Conservation (phyloP, 2,888 invertebrate species). For the Taphrorychus bicolor region DNA sequence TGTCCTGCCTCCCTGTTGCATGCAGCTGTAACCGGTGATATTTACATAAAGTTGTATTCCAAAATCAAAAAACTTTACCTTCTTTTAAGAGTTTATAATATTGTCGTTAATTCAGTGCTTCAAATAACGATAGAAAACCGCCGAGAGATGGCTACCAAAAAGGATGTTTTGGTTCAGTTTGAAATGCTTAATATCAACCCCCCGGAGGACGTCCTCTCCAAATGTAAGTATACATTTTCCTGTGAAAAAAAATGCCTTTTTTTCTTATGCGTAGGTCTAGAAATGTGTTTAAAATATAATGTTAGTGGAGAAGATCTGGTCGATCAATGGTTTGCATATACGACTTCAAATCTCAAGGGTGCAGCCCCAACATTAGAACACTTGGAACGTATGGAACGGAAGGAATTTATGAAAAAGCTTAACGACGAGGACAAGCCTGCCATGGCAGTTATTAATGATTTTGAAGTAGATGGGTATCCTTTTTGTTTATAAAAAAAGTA, state of each 20-base stretch:
- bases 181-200: conserved; percentile 54
- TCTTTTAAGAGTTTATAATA: too few relatives aligned
- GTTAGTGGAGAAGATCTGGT: conserved; percentile 74
- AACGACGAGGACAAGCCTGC: background rate
- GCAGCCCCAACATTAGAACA: conserved; percentile 67
- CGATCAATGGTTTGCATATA: conserved; percentile 81
- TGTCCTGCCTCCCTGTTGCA: too few relatives aligned
- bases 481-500: background rate
- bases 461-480: background rate
- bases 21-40: too few relatives aligned
- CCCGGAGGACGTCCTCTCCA: conserved; percentile 63
- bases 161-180: conserved; percentile 48
- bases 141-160: too few relatives aligned
- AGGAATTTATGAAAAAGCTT: conserved; percentile 65
- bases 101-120: too few relatives aligned
- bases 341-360: conserved; percentile 69
- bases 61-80: too few relatives aligned
- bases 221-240: conserved; percentile 62
- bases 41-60: too few relatives aligned
- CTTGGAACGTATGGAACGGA: conserved; percentile 70
- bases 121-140: too few relatives aligned
- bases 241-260: background rate
- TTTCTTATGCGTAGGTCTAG: conserved; percentile 61
- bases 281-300: conserved; percentile 69
- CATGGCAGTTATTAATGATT: background rate